Percentiles rank a stretch among this genome's conserved stretches.
These are phyloP conservation scores for Saturnia pavonia DNA, from an alignment of 2,888 invertebrate genomes.

Conservation along the genomic window DNA sequence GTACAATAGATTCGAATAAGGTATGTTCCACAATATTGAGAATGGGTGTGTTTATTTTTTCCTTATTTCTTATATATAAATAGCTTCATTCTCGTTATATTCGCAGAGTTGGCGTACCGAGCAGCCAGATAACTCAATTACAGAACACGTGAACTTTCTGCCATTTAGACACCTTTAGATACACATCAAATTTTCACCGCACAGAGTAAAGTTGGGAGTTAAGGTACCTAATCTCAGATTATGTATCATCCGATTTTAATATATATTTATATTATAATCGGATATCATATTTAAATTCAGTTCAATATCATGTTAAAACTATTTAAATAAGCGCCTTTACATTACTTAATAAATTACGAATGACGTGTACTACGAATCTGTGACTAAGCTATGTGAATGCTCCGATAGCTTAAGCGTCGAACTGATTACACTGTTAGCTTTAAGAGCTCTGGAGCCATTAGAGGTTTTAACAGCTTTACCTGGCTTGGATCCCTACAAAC, in stretches of 20 bases:
- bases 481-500: too few species aligned
- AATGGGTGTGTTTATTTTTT: neutral
- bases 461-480: too few species aligned
- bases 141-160: neutral
- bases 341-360: too few species aligned
- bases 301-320: too few species aligned
- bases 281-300: neutral
- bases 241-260: too few species aligned
- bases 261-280: neutral
- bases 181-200: neutral
- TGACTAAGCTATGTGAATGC: too few species aligned
- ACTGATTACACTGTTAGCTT: too few species aligned
- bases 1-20: neutral
- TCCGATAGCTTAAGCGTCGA: too few species aligned
- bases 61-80: neutral
- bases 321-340: too few species aligned
- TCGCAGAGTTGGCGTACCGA: neutral
- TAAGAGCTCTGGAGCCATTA: too few species aligned
- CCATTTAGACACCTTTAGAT: constrained; percentile 3
- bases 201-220: neutral
- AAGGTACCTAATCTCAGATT: neutral
- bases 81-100: neutral
- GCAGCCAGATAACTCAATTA: constrained; percentile 1
- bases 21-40: neutral
- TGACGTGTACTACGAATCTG: too few species aligned